These are phyloP conservation scores for Thera obeliscata DNA, from an alignment of 2,888 invertebrate genomes.

Conservation along the genomic window DNA sequence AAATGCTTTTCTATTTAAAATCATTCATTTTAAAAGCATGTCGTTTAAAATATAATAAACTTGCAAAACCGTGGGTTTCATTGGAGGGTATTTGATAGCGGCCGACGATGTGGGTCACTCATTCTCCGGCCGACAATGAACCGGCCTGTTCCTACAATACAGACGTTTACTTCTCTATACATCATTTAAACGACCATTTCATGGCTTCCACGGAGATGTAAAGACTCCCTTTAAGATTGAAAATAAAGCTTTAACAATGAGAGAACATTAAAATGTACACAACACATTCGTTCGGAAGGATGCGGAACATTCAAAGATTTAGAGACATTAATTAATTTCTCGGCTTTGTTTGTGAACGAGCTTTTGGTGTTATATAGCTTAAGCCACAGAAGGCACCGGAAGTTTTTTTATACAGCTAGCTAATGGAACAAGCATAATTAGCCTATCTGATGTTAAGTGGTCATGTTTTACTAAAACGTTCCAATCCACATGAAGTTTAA, in stretches of 20 bases:
- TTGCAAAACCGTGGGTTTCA: not conserved
- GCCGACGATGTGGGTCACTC: slow-evolving; percentile 3
- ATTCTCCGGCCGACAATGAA: slow-evolving; percentile 7
- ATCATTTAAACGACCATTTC: slow-evolving; percentile 10
- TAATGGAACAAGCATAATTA: too few relatives aligned
- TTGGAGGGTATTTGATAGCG: not conserved
- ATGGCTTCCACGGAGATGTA: slow-evolving; percentile 16
- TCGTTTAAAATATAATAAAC: not conserved
- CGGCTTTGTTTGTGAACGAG: not conserved
- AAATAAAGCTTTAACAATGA: slow-evolving; percentile 17
- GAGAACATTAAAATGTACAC: slow-evolving; percentile 15
- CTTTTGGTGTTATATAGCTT: not conserved
- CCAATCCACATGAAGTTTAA: too few relatives aligned
- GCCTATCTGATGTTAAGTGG: too few relatives aligned
- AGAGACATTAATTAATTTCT: not conserved
- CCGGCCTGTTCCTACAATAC: not conserved
- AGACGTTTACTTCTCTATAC: not conserved
- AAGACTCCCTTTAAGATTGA: slow-evolving; percentile 15
- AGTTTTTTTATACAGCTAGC: too few relatives aligned
- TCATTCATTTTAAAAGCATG: not conserved
- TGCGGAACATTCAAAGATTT: not conserved
- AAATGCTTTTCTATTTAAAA: not conserved
- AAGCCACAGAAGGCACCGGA: too few relatives aligned
- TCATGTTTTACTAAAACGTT: too few relatives aligned
- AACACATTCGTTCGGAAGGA: slow-evolving; percentile 7